A percentile compares a stretch with the other conserved stretches of the same genome.
Evolutionary conservation across 2,797 vertebrate genomes (phyloP).

Genomic region (Danio aesculapii): DNA sequence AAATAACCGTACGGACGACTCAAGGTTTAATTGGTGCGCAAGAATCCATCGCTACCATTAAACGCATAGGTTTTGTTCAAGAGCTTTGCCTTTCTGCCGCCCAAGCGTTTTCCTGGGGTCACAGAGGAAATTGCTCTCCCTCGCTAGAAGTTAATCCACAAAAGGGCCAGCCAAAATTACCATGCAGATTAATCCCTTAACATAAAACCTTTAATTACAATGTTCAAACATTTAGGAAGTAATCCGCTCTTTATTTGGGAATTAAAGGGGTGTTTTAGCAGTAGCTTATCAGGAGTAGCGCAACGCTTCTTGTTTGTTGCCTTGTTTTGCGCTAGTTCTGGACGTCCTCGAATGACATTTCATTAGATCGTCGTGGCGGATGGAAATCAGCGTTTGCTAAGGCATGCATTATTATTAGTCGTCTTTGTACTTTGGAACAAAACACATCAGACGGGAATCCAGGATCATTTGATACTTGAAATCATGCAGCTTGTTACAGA

Average conservation of each 20-base stretch:
- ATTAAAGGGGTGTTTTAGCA: conserved; percentile 45
- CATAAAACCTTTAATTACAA: conserved; percentile 56
- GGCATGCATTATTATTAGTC: background rate
- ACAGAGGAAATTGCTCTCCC: conserved; percentile 42
- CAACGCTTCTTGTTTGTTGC: conserved; percentile 7
- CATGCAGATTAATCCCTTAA: conserved; percentile 52
- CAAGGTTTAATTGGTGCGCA: conserved; percentile 9
- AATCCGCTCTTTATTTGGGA: conserved; percentile 55
- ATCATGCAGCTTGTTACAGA: background rate
- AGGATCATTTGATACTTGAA: background rate
- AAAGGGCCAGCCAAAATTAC: conserved; percentile 53
- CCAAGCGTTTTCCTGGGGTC: conserved; percentile 31
- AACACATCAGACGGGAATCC: background rate
- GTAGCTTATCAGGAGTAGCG: conserved; percentile 41
- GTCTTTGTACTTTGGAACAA: background rate
- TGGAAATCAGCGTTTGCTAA: background rate
- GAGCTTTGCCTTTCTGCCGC: conserved; percentile 22
- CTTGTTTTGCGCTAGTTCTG: background rate
- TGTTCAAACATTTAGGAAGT: conserved; percentile 55
- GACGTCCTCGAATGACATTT: conserved; percentile 25
- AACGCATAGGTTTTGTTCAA: conserved; percentile 20
- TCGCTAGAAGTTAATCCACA: conserved; percentile 55
- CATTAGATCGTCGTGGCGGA: background rate
- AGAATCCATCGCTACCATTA: conserved; percentile 7
- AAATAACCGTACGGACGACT: background rate